Evolutionary conservation across 2,888 invertebrate species (phyloP), one percentile per base, ranked within the genome.

Genomic region (Tiliacea citrago): DNA sequence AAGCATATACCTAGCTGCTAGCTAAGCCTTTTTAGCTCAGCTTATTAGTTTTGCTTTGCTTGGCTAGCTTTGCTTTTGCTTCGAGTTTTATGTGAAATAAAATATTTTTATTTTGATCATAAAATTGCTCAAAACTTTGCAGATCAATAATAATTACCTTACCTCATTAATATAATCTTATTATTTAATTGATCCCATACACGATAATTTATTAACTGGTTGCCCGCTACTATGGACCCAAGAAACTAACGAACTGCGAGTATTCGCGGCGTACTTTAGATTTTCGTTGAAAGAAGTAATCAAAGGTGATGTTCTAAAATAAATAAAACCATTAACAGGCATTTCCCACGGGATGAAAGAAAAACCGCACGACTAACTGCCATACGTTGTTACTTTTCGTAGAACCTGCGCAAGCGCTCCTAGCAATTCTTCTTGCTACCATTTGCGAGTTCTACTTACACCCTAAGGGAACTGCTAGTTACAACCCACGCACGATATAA

Each of bases 381-480:
- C 49, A 67, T 24, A 72, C 58, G 68, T 51, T 73, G 73, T 61
- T 68, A 51, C 65, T 63, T 68, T 85, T 85, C 85, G 67, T 47
- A 70, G 87, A 83, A 87, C 58, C 83, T 58, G 61, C 29, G n/a
- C 67, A 53, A 75, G 63, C 75, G 77, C 71, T 82, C 62, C 55
- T 21, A 82, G 79, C 74, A 62, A 42, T 67, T 76, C 69, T 58
- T 71, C 66, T 63, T 75, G 79, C 68, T 75, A 77, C 75, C 71
- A 87, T 82, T 85, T 76, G 68, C 70, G 53, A 85, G 66, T 78
- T 83, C 86, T 69, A 61, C 75, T 77, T 73, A 82, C 35, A 68
- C 68, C 85, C 76, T 69, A n/a, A 42, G 83, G 83, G 77, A 49
- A 77, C 58, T 42, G 21, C 55, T 58, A 62, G 53, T 70, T 77